These are phyloP conservation scores for Ictalurus furcatus DNA, from an alignment of 2,113 vertebrate genomes.

Conservation along the genomic window DNA sequence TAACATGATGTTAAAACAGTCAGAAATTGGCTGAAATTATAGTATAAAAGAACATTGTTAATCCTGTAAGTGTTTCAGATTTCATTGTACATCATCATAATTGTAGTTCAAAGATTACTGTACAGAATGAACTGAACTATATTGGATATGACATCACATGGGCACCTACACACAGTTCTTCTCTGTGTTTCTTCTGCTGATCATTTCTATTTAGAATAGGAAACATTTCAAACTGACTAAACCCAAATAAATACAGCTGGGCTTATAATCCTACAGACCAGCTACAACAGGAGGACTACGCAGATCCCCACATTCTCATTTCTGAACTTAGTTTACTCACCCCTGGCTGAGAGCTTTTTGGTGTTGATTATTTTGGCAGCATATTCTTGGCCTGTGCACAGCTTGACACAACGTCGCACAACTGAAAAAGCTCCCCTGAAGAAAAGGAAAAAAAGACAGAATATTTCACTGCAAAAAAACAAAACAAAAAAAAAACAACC, in stretches of 20 bases:
- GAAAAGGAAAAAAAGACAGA: slow-evolving; percentile 51
- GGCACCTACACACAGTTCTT: too few relatives aligned
- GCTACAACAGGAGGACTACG: not conserved
- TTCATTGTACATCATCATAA: not conserved
- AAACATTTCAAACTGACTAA: not conserved
- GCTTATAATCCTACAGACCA: not conserved
- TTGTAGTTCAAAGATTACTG: not conserved
- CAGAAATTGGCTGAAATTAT: not conserved
- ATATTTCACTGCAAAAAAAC: not conserved
- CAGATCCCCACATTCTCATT: not conserved
- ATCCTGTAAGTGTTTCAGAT: not conserved
- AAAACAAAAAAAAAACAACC: not conserved
- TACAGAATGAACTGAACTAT: not conserved
- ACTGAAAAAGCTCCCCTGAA: slow-evolving; percentile 93
- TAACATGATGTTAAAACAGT: not conserved
- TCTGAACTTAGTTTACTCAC: slow-evolving; percentile 68
- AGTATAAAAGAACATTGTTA: not conserved
- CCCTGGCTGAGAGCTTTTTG: slow-evolving; percentile 96
- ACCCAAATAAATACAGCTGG: slow-evolving; percentile 14
- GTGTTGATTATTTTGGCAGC: slow-evolving; percentile 99
- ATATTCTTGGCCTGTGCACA: slow-evolving; percentile 90
- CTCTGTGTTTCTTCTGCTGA: too few relatives aligned
- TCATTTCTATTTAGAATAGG: not conserved
- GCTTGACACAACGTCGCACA: slow-evolving; percentile 93
- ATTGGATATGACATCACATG: not conserved